Conservation (phyloP, 1,140 invertebrate species). For the Euglossa dilemma region DNA sequence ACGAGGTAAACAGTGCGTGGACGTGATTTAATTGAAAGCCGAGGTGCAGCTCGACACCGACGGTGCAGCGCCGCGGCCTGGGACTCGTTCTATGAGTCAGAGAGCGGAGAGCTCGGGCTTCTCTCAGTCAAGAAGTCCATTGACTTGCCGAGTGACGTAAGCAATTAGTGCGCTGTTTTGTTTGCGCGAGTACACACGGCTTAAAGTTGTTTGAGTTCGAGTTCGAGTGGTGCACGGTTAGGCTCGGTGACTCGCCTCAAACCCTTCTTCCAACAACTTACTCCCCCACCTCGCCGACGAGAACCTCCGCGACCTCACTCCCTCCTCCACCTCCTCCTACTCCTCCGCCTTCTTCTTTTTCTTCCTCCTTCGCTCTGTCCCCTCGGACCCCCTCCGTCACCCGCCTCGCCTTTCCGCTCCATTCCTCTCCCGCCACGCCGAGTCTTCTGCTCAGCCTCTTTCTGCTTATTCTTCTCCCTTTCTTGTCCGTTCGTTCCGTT, state of each 20-base stretch:
- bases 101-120: slow-evolving; percentile 24
- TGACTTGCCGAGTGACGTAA: slow-evolving; percentile 80
- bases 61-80: slow-evolving; percentile 37
- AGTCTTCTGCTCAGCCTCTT: slow-evolving; percentile 10
- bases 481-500: not conserved
- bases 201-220: slow-evolving; percentile 77
- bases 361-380: not conserved
- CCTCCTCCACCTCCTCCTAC: slow-evolving; percentile 1
- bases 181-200: slow-evolving; percentile 76
- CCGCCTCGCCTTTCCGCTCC: not conserved
- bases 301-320: slow-evolving; percentile 26
- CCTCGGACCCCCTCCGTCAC: no score
- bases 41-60: slow-evolving; percentile 50
- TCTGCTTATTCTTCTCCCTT: slow-evolving; percentile 19
- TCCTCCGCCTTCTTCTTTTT: not conserved
- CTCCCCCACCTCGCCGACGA: slow-evolving; percentile 44
- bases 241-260: slow-evolving; percentile 68
- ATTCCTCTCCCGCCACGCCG: not conserved
- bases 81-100: slow-evolving; percentile 71
- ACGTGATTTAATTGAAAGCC: slow-evolving; percentile 74
- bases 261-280: slow-evolving; percentile 65
- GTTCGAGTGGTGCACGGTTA: slow-evolving; percentile 72
- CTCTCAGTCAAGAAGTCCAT: slow-evolving; percentile 73
- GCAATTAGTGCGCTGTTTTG: slow-evolving; percentile 81
- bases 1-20: slow-evolving; percentile 72